A percentile compares a stretch with the other conserved stretches of the same genome.
Conservation (phyloP, 2,113 vertebrate genomes). For the Opisthocomus hoazin region DNA sequence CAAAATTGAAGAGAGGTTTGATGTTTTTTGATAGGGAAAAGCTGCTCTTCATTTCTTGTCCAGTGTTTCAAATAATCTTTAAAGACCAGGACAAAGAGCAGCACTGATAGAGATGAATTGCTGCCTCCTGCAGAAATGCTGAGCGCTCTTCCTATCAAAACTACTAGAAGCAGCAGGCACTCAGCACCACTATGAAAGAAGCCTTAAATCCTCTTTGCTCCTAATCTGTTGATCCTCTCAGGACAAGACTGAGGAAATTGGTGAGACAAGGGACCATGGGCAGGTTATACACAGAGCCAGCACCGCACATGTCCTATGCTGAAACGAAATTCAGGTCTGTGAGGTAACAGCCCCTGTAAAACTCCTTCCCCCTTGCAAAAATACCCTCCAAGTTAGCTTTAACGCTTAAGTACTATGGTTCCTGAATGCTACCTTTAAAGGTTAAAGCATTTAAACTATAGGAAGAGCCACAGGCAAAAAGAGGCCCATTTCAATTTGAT, state of each 20-base stretch:
- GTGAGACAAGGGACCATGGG: not conserved
- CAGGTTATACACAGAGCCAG: not conserved
- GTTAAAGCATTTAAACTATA: conserved; percentile 52
- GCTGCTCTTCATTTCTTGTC: not conserved
- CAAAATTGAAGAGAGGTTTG: not conserved
- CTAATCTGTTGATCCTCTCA: not conserved
- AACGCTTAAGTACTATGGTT: conserved; percentile 48
- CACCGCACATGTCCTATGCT: not conserved
- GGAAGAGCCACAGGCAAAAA: conserved; percentile 59
- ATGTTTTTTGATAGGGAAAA: not conserved
- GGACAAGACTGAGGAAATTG: not conserved
- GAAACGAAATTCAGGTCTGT: not conserved
- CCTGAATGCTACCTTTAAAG: conserved; percentile 58
- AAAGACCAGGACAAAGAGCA: not conserved
- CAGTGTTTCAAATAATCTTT: not conserved
- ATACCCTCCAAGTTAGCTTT: not conserved
- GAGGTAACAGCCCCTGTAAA: not conserved
- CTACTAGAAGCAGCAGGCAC: not conserved
- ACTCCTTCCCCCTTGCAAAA: not conserved
- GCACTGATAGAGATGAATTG: not conserved
- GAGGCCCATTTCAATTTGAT: conserved; percentile 51
- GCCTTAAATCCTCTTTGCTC: not conserved
- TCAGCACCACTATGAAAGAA: not conserved
- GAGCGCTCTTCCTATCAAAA: not conserved
- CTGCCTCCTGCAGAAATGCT: not conserved